These are phyloP conservation scores for Octodon degus DNA, from an alignment of 2,113 vertebrate species.

Conservation along the genomic window DNA sequence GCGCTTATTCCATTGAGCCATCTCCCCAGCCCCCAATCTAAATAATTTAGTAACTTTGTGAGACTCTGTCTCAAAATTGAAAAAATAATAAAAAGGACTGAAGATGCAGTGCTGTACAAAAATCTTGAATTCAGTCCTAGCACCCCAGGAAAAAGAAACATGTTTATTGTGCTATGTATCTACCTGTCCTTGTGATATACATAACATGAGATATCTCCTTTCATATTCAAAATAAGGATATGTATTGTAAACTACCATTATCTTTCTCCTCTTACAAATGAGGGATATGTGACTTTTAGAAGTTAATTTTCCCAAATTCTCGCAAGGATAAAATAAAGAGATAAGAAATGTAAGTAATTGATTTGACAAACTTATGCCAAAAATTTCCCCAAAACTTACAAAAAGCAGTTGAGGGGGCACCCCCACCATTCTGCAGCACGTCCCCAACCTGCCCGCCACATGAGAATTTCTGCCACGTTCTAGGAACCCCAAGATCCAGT, in stretches of 20 bases:
- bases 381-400: conserved; percentile 17
- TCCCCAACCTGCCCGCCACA: no score
- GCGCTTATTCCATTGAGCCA: no score
- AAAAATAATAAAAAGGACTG: not conserved
- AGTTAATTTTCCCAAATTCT: not conserved
- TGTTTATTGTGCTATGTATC: not conserved
- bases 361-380: not conserved
- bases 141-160: not conserved
- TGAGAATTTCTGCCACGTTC: no score
- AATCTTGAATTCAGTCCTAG: not conserved
- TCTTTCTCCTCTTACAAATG: not conserved
- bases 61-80: not conserved
- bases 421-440: no score
- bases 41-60: not conserved
- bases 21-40: no score
- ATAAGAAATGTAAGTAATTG: conserved; percentile 4
- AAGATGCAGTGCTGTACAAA: not conserved
- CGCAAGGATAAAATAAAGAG: conserved; percentile 1
- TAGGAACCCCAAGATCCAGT: no score
- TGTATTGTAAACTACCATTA: not conserved
- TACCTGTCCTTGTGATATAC: not conserved
- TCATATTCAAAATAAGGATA: not conserved
- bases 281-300: not conserved
- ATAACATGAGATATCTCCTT: not conserved
- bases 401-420: not conserved